A percentile compares a stretch with the other conserved stretches of the same genome.
Evolutionary conservation across 1,140 invertebrate genomes (phyloP).

Genomic region (Phymorhynchus buccinoides): DNA sequence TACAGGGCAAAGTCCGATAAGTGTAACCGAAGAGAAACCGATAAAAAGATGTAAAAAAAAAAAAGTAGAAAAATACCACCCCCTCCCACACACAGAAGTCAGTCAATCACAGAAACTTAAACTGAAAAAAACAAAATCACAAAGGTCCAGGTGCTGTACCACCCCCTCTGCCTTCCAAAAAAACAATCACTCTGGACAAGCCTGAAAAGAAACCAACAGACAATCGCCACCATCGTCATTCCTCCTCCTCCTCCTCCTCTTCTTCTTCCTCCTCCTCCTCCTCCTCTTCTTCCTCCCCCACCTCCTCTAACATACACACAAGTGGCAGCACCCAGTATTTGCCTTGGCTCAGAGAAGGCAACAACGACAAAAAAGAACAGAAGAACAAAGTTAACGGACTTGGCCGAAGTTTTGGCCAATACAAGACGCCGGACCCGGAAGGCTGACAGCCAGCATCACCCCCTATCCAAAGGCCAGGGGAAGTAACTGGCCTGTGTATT

Average conservation of each 20-base stretch:
- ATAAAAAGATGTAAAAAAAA: background rate
- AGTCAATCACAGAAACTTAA: background rate
- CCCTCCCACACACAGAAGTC: background rate
- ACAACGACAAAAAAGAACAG: too few species aligned
- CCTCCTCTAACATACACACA: background rate
- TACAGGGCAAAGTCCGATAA: too few species aligned
- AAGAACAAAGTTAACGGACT: too few species aligned
- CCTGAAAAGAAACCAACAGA: background rate
- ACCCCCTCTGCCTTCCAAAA: background rate
- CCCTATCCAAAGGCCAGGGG: background rate
- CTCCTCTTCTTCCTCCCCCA: too few species aligned
- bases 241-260: background rate
- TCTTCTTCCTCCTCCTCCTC: background rate
- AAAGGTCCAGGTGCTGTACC: background rate
- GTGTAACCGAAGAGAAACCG: background rate
- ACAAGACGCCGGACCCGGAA: too few species aligned
- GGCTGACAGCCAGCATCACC: too few species aligned
- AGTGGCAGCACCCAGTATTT: background rate
- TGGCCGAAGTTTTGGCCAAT: too few species aligned
- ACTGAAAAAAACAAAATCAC: background rate
- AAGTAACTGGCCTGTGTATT: background rate
- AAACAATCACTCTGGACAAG: background rate
- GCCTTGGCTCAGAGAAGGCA: slow-evolving; percentile 17
- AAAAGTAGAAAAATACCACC: background rate
- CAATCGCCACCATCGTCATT: too few species aligned